Conservation (phyloP, 2,113 vertebrate genomes). For the Desmodus rotundus region DNA sequence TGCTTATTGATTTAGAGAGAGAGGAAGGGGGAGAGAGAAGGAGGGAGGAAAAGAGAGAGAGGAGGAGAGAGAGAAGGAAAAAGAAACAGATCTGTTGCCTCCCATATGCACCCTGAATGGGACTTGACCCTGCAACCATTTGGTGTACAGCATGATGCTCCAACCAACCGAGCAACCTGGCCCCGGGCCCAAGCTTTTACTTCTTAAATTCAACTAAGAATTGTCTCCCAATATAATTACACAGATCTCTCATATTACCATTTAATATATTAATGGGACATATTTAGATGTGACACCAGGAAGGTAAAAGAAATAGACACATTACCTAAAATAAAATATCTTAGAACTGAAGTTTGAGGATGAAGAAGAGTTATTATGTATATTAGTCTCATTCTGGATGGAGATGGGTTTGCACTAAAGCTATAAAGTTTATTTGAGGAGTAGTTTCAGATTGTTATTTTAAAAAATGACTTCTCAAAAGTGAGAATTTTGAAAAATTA, state of each 20-base stretch:
- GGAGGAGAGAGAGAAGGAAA: too few species aligned
- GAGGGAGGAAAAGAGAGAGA: too few species aligned
- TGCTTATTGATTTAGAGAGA: too few species aligned
- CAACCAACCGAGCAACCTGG: too few species aligned
- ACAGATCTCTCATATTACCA: neutral
- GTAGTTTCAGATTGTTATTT: neutral
- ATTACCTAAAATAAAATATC: neutral
- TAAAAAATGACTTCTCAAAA: neutral
- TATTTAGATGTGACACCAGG: neutral
- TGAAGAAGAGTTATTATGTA: neutral
- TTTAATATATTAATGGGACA: neutral
- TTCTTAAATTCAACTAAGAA: neutral
- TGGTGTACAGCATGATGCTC: too few species aligned
- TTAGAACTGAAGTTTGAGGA: neutral
- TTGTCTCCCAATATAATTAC: neutral
- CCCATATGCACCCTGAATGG: too few species aligned
- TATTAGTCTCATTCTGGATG: neutral
- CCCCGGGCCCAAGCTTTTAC: neutral
- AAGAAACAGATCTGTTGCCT: too few species aligned
- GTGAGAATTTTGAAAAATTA: neutral
- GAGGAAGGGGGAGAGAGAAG: too few species aligned
- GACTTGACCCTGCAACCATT: too few species aligned
- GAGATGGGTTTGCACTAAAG: neutral
- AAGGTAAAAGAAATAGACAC: neutral
- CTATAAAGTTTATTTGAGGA: neutral